These are phyloP conservation scores for Plutella xylostella DNA, from an alignment of 2,888 invertebrate species.

Conservation along the genomic window DNA sequence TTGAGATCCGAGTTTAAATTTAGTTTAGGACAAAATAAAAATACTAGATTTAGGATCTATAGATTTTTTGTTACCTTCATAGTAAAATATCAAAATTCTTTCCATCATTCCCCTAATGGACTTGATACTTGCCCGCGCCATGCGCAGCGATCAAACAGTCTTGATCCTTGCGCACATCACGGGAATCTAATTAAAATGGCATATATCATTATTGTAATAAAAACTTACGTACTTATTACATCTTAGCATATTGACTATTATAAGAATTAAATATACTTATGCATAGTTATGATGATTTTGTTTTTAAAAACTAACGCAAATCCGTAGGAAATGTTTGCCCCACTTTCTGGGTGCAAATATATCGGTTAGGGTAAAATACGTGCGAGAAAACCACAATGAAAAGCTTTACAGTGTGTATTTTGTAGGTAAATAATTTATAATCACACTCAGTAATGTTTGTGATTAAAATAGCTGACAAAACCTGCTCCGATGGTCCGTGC, in stretches of 20 bases:
- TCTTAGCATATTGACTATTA: conserved; percentile 63
- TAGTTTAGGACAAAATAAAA: conserved; percentile 41
- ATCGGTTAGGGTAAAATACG: too few species aligned
- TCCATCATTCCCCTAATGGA: conserved; percentile 62
- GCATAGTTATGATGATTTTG: conserved; percentile 50
- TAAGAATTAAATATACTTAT: conserved; percentile 57
- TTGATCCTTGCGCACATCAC: neutral
- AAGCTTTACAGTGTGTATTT: too few species aligned
- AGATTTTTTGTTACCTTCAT: conserved; percentile 56
- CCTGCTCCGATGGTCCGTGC: too few species aligned
- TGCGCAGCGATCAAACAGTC: neutral
- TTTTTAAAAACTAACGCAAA: conserved; percentile 29
- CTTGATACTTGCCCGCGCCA: conserved; percentile 29
- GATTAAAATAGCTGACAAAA: too few species aligned
- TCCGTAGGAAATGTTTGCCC: conserved; percentile 22
- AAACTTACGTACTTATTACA: conserved; percentile 57
- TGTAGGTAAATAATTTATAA: too few species aligned
- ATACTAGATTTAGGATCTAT: conserved; percentile 51
- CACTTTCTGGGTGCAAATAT: conserved; percentile 14
- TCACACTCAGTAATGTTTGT: too few species aligned
- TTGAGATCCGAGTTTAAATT: neutral
- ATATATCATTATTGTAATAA: conserved; percentile 45
- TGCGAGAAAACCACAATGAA: too few species aligned
- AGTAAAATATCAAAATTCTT: conserved; percentile 66
- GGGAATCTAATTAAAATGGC: conserved; percentile 27